Conservation (phyloP, 2,888 invertebrate genomes). For the Heteromurus nitidus region DNA sequence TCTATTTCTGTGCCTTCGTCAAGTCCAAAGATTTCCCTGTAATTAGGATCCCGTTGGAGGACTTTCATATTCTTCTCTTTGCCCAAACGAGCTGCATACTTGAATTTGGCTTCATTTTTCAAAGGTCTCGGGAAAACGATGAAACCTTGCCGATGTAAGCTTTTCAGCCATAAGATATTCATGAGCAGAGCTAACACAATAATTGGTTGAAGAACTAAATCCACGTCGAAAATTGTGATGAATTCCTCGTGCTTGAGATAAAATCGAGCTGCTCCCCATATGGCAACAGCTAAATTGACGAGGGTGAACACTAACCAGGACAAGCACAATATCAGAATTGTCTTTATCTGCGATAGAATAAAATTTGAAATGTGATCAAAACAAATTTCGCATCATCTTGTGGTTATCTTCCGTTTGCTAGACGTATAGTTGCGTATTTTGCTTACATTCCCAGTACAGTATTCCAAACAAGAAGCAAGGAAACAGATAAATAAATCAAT, state of each 20-base stretch:
- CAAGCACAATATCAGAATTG: background rate
- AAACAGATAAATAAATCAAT: background rate
- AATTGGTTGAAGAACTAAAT: background rate
- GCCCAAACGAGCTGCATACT: background rate
- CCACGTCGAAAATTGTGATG: background rate
- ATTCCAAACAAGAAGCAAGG: background rate
- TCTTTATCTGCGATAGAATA: background rate
- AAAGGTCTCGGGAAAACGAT: background rate
- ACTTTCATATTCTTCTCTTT: background rate
- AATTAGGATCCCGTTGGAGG: background rate
- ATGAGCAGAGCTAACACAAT: background rate
- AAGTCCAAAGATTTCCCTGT: background rate
- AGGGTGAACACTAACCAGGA: background rate
- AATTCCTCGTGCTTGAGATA: background rate
- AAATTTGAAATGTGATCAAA: too few relatives aligned
- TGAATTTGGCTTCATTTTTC: background rate
- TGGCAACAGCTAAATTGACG: background rate
- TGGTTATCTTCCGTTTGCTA: too few relatives aligned
- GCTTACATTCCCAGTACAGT: slow-evolving; percentile 1
- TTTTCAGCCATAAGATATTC: background rate
- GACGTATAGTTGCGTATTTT: too few relatives aligned
- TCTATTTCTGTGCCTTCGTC: background rate
- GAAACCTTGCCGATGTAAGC: background rate
- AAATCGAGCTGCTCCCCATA: background rate
- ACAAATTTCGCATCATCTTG: too few relatives aligned